Conservation (phyloP, 2,113 vertebrate genomes). For the Fregata magnificens region DNA sequence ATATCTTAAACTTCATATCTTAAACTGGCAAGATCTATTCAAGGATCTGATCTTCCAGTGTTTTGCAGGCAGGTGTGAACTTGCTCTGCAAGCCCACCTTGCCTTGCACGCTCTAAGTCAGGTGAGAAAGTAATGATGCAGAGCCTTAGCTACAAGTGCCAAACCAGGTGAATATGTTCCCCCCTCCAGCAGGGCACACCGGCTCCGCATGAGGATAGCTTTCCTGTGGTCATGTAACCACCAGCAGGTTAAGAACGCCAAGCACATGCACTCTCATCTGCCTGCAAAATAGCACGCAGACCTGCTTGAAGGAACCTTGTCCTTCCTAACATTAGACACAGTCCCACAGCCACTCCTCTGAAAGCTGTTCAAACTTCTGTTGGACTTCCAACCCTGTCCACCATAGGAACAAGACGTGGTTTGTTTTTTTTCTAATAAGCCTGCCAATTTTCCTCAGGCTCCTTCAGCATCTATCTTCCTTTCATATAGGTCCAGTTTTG, state of each 20-base stretch:
- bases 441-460: neutral
- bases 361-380: neutral
- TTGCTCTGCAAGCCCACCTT: neutral
- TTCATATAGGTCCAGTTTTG: neutral
- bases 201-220: accelerated
- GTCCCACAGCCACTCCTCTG: neutral
- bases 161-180: neutral
- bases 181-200: neutral
- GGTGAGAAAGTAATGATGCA: neutral
- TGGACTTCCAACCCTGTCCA: neutral
- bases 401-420: neutral
- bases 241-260: neutral
- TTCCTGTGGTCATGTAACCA: neutral
- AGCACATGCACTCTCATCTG: neutral
- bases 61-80: neutral
- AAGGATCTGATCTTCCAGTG: neutral
- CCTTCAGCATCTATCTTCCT: neutral
- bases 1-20: neutral
- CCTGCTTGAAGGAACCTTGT: neutral
- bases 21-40: neutral
- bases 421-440: neutral
- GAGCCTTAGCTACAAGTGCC: neutral
- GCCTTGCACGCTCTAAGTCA: neutral
- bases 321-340: neutral
- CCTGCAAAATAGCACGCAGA: neutral